A percentile compares a stretch with the other conserved stretches of the same genome.
These are phyloP conservation scores for Eupithecia insigniata DNA, from an alignment of 2,888 invertebrate species.

Conservation along the genomic window DNA sequence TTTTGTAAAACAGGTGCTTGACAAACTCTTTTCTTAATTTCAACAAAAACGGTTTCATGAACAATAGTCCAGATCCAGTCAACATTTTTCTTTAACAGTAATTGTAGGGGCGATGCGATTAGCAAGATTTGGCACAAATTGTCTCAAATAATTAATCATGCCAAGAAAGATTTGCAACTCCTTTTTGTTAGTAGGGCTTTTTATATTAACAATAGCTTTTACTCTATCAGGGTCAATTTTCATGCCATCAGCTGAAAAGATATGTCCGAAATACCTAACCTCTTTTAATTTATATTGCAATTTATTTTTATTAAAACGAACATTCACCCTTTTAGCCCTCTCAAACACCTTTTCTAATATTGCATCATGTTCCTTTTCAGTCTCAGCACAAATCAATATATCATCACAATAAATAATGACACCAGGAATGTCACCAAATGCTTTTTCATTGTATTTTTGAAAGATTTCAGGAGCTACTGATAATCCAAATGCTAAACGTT, in stretches of 20 bases:
- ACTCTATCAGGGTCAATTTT: neutral
- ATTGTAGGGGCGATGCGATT: constrained; percentile 6
- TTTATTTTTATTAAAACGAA: constrained; percentile 5
- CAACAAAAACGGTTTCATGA: constrained; percentile 1
- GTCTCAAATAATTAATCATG: constrained; percentile 4
- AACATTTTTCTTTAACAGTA: neutral
- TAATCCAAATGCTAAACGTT: neutral
- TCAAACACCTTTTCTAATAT: neutral
- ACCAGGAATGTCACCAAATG: neutral
- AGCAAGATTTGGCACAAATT: constrained; percentile 6
- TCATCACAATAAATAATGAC: no score
- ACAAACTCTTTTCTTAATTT: constrained; percentile 1
- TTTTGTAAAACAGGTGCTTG: neutral
- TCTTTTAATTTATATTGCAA: constrained; percentile 8
- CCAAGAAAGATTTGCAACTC: neutral
- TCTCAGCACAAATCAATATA: neutral
- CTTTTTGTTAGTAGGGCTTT: neutral
- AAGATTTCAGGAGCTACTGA: neutral
- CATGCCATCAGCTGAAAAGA: neutral
- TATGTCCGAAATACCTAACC: neutral
- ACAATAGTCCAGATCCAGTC: constrained; percentile 1
- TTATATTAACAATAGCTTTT: neutral
- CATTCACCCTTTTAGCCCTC: neutral
- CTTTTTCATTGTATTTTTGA: neutral
- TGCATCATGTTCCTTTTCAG: neutral